Conservation (phyloP, 2,888 invertebrate genomes). For the Himalopsyche kuldschensis region DNA sequence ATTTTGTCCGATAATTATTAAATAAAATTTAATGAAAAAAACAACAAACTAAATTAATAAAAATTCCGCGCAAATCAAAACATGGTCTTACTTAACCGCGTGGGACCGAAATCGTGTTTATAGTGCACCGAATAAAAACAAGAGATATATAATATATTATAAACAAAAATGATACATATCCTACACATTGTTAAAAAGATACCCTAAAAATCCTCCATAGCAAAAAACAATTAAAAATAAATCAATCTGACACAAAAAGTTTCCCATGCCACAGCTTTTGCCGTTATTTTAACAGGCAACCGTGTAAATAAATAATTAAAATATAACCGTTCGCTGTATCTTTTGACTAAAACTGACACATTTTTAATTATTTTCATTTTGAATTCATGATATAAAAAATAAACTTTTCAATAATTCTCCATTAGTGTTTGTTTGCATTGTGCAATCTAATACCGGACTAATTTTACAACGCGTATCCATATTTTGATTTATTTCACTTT, state of each 20-base stretch:
- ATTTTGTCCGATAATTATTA: no score
- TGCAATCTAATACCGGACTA: background rate
- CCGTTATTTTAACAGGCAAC: background rate
- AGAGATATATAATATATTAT: no score
- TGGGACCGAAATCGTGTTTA: no score
- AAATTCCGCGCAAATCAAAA: no score
- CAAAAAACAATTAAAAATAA: background rate
- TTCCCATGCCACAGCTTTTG: background rate
- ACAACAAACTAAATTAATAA: no score
- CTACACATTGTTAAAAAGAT: no score
- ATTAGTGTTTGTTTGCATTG: background rate
- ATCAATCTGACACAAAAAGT: background rate
- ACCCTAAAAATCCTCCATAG: no score
- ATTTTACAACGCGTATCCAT: background rate
- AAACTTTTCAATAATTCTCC: background rate
- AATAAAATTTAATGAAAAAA: no score
- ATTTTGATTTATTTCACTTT: no score
- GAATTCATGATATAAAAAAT: background rate
- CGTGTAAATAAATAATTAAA: background rate
- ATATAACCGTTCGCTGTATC: background rate
- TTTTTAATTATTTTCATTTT: background rate
- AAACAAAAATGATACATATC: no score
- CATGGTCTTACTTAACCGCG: no score
- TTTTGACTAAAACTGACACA: background rate
- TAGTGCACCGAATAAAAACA: no score